Percentiles rank a stretch among this genome's conserved stretches.
Conservation (phyloP, 53 echinoderm and acorn worm species). For the Holothuria scabra region DNA sequence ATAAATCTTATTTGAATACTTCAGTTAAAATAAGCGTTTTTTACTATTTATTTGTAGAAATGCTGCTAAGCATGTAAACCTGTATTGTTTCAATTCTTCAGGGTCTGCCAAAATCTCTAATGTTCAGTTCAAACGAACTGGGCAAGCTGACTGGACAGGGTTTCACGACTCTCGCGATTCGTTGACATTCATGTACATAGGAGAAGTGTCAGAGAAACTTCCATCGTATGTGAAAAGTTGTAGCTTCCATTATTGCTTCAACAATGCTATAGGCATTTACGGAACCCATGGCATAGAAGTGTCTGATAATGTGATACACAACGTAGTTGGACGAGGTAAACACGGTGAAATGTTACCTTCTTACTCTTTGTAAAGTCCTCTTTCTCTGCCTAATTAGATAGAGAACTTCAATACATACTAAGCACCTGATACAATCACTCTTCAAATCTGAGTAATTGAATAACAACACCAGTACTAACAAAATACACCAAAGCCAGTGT, state of each 20-base stretch:
- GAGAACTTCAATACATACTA: too few relatives aligned
- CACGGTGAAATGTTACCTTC: too few relatives aligned
- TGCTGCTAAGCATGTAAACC: too few relatives aligned
- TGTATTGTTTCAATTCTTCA: background rate
- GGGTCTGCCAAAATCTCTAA: conserved; percentile 84
- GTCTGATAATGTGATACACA: conserved; percentile 85
- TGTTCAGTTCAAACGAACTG: conserved; percentile 83
- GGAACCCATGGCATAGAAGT: conserved; percentile 66
- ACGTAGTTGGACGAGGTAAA: conserved; percentile 82
- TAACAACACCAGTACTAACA: too few relatives aligned
- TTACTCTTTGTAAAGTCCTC: too few relatives aligned
- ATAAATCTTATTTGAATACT: too few relatives aligned
- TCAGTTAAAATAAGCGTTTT: too few relatives aligned
- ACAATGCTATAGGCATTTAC: conserved; percentile 82
- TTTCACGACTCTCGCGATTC: conserved; percentile 85
- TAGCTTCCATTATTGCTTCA: conserved; percentile 96
- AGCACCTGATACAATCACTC: too few relatives aligned
- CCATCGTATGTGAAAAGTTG: conserved; percentile 80
- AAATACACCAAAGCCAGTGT: too few relatives aligned
- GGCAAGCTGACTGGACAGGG: conserved; percentile 87
- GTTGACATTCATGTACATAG: conserved; percentile 72
- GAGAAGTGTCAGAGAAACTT: conserved; percentile 7
- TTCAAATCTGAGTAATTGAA: too few relatives aligned
- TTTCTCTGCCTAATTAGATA: too few relatives aligned
- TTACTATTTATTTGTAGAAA: too few relatives aligned